phyloP scores from a whole-genome alignment of 2,113 vertebrate genomes.

The Uria aalge region DNA sequence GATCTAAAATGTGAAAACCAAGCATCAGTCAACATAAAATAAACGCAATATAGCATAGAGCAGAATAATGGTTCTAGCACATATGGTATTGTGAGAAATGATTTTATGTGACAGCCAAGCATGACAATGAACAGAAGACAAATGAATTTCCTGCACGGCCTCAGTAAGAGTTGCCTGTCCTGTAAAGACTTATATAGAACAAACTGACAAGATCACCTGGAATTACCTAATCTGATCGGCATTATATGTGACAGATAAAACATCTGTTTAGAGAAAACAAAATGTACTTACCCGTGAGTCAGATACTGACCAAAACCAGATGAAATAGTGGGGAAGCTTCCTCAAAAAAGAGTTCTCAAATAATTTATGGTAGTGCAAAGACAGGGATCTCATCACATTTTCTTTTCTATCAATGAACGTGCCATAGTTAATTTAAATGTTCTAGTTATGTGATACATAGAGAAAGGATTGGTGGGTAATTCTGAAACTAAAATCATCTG shows the following conservation, averaged over 20 bases:
- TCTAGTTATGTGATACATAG: neutral
- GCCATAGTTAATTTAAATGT: neutral
- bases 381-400: neutral
- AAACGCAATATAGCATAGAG: constrained; percentile 5
- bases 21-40: constrained; percentile 19
- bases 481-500: neutral
- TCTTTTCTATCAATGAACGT: neutral
- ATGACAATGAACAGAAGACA: constrained; percentile 48
- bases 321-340: neutral
- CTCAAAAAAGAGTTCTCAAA: neutral
- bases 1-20: constrained; percentile 16
- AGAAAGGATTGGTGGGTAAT: neutral
- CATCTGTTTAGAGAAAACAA: constrained; percentile 52
- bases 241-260: constrained; percentile 62
- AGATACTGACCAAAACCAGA: constrained; percentile 41
- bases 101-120: constrained; percentile 40
- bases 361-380: neutral
- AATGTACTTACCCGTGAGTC: neutral
- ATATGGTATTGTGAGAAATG: constrained; percentile 26
- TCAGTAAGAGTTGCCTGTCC: constrained; percentile 6
- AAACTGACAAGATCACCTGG: constrained; percentile 54
- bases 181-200: constrained; percentile 29
- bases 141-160: constrained; percentile 32
- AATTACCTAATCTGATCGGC: constrained; percentile 53
- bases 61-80: constrained; percentile 15